Evolutionary conservation across 1,140 invertebrate species (phyloP).

Genomic region (Eriosoma lanigerum): DNA sequence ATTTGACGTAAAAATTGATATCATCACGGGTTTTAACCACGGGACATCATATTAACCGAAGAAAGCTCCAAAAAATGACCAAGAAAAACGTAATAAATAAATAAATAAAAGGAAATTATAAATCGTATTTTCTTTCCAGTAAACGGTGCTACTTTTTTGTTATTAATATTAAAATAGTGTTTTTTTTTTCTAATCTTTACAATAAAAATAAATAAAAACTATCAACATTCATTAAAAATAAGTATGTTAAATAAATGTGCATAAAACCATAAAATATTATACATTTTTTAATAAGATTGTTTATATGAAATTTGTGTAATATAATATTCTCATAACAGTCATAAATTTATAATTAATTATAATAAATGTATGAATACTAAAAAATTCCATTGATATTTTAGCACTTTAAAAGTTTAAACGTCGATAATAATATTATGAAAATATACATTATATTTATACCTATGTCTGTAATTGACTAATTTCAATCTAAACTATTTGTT

Average conservation of each 20-base stretch:
- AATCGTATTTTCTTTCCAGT: background rate
- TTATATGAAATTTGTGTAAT: background rate
- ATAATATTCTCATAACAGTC: background rate
- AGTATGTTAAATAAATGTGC: background rate
- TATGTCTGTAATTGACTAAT: too few relatives aligned
- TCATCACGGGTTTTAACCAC: background rate
- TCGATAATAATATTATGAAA: too few relatives aligned
- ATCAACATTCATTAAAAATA: background rate
- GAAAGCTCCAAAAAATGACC: background rate
- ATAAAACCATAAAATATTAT: background rate
- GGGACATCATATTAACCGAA: background rate
- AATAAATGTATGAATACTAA: too few relatives aligned
- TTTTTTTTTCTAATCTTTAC: background rate
- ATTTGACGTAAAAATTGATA: background rate
- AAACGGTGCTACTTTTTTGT: background rate
- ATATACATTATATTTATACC: too few relatives aligned
- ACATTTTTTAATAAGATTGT: background rate
- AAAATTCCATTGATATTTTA: too few relatives aligned
- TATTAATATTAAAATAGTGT: background rate
- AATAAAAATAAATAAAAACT: background rate
- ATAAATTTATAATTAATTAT: background rate
- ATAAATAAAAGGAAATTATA: too few relatives aligned
- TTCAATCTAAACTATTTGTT: too few relatives aligned
- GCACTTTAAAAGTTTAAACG: too few relatives aligned
- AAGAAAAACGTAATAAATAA: slow-evolving; percentile 5